A percentile compares a stretch with the other conserved stretches of the same genome.
Conservation (phyloP, 2,113 vertebrate genomes). For the Triplophysa siluroides region DNA sequence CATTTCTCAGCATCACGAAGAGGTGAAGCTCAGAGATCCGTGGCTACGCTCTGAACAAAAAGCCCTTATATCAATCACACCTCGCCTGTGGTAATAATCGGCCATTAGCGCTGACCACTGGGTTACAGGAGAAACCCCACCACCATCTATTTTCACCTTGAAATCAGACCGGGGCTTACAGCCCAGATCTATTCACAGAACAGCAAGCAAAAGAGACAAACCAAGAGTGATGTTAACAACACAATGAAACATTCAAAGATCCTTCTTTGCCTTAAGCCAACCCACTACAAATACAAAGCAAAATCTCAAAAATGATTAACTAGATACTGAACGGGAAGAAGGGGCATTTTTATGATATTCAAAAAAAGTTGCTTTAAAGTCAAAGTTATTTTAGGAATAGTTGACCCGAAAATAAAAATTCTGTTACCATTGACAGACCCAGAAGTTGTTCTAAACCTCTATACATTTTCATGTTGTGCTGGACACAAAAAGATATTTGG, state of each 20-base stretch:
- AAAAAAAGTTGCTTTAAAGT: no score
- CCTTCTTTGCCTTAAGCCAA: no score
- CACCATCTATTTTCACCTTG: conserved; percentile 5
- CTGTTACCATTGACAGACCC: no score
- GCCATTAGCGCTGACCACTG: neutral
- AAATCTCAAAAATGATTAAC: conserved; percentile 21
- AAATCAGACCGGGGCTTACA: neutral
- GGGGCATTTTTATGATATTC: no score
- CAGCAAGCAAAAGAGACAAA: neutral
- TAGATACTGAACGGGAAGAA: neutral
- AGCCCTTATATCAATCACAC: conserved; percentile 7
- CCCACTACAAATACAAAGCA: conserved; percentile 1
- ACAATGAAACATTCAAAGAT: neutral
- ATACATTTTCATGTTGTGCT: no score
- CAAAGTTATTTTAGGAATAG: no score
- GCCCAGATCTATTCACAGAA: neutral
- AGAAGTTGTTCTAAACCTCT: no score
- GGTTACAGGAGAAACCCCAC: neutral
- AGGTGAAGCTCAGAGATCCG: neutral
- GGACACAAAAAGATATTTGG: no score
- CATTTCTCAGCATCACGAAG: neutral
- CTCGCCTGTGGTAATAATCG: neutral
- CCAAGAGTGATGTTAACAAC: neutral
- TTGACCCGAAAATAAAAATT: no score
- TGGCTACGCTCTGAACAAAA: neutral